phyloP scores from a whole-genome alignment of 1,140 invertebrate species.

The Rhynchophorus ferrugineus region DNA sequence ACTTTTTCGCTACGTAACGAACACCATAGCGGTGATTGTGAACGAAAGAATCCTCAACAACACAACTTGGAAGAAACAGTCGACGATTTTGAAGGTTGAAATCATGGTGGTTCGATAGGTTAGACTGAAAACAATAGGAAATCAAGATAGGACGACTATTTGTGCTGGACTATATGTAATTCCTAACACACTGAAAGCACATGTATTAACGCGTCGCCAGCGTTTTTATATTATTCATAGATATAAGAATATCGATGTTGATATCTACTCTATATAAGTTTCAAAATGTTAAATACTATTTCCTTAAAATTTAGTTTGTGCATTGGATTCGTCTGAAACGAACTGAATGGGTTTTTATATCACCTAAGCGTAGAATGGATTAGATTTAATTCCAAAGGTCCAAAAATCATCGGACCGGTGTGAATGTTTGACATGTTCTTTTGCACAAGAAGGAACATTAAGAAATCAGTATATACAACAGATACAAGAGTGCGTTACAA shows the following conservation, averaged over 20 bases:
- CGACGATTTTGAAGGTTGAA: too few relatives aligned
- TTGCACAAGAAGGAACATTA: conserved; percentile 16
- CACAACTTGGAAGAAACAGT: too few relatives aligned
- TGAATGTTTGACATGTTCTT: not conserved
- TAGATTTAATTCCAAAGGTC: conserved; percentile 4
- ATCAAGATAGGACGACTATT: conserved; percentile 1
- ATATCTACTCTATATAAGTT: conserved; percentile 32
- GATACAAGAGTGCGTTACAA: conserved; percentile 22
- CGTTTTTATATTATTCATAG: conserved; percentile 28
- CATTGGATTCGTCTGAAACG: conserved; percentile 35
- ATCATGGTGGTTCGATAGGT: too few relatives aligned
- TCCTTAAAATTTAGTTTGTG: conserved; percentile 34
- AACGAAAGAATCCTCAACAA: too few relatives aligned
- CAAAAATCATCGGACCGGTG: not conserved
- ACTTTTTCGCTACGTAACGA: too few relatives aligned
- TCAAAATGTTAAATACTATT: conserved; percentile 24
- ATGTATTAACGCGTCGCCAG: conserved; percentile 29
- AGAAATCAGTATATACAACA: conserved; percentile 27
- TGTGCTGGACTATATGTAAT: conserved; percentile 23
- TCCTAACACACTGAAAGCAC: conserved; percentile 43
- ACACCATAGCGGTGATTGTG: too few relatives aligned
- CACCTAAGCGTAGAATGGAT: conserved; percentile 22
- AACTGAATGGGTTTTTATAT: conserved; percentile 24
- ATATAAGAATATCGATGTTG: conserved; percentile 41
- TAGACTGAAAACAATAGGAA: not conserved